Conservation (phyloP, 2,113 vertebrate genomes). For the Bufo gargarizans region DNA sequence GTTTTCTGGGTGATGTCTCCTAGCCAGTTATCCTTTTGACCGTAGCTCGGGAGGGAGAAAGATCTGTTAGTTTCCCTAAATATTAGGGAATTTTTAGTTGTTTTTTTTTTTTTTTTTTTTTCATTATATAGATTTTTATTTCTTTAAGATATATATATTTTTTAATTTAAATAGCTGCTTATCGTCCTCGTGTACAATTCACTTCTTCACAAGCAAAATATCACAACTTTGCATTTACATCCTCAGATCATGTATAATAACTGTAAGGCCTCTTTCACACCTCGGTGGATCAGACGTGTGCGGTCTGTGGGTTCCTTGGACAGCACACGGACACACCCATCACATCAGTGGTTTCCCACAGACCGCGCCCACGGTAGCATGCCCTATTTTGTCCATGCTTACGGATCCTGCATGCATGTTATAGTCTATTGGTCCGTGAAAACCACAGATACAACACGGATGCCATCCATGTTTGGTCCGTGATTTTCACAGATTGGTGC, state of each 20-base stretch:
- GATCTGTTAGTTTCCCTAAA: not conserved
- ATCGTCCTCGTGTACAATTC: too few species aligned
- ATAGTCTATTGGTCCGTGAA: too few species aligned
- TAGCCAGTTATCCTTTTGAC: not conserved
- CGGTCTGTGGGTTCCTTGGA: too few species aligned
- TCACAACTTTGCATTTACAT: not conserved
- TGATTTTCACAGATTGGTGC: too few species aligned
- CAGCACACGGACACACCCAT: too few species aligned
- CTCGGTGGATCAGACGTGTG: too few species aligned
- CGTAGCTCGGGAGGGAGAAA: not conserved
- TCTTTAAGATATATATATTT: not conserved
- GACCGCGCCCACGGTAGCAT: too few species aligned
- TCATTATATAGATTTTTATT: not conserved
- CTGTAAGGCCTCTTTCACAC: not conserved
- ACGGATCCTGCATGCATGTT: too few species aligned
- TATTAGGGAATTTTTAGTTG: not conserved
- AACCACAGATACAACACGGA: too few species aligned
- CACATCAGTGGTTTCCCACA: too few species aligned
- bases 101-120: not conserved
- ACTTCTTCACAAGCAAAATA: not conserved
- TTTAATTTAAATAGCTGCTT: slow-evolving; percentile 8
- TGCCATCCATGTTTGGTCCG: too few species aligned
- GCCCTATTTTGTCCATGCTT: too few species aligned
- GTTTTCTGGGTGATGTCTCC: not conserved
- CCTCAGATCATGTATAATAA: not conserved